Evolutionary conservation across 2,797 vertebrate genomes (phyloP).

Genomic region (Orestias chungarensis): DNA sequence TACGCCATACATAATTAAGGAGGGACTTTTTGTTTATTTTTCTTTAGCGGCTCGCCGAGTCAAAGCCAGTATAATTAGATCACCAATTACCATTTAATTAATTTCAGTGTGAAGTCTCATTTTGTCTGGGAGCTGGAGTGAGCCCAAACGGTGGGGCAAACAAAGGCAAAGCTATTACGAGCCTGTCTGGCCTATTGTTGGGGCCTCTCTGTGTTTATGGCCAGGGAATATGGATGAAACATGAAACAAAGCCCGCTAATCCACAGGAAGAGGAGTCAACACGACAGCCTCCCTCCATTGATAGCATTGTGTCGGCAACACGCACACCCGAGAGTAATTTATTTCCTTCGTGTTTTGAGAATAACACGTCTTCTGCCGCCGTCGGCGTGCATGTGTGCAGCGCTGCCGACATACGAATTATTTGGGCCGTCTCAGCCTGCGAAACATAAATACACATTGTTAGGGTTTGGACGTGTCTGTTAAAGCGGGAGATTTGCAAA

Average conservation of each 20-base stretch:
- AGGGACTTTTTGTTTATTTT: conserved; percentile 83
- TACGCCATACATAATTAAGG: conserved; percentile 82
- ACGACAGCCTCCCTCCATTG: conserved; percentile 62
- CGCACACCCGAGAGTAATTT: conserved; percentile 70
- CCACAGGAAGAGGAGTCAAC: conserved; percentile 75
- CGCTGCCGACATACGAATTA: conserved; percentile 59
- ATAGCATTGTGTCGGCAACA: conserved; percentile 76
- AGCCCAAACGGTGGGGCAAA: conserved; percentile 79
- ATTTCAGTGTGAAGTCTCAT: conserved; percentile 86
- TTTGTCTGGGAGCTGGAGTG: conserved; percentile 79
- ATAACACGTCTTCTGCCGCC: conserved; percentile 53
- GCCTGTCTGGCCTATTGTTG: conserved; percentile 79
- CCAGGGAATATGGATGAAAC: conserved; percentile 81
- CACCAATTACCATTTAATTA: conserved; percentile 87
- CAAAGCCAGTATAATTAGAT: conserved; percentile 87
- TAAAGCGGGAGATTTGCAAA: conserved; percentile 25
- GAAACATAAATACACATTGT: conserved; percentile 58
- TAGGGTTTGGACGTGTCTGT: conserved; percentile 39
- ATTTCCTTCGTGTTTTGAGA: conserved; percentile 69
- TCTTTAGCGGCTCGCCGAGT: conserved; percentile 81
- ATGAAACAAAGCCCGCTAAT: conserved; percentile 79
- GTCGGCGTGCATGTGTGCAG: conserved; percentile 38
- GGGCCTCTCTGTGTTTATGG: conserved; percentile 75
- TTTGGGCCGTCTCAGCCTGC: conserved; percentile 47
- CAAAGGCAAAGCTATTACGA: conserved; percentile 81